Evolutionary conservation across 2,888 invertebrate genomes (phyloP).

Genomic region (Noctuana brunneofusca): DNA sequence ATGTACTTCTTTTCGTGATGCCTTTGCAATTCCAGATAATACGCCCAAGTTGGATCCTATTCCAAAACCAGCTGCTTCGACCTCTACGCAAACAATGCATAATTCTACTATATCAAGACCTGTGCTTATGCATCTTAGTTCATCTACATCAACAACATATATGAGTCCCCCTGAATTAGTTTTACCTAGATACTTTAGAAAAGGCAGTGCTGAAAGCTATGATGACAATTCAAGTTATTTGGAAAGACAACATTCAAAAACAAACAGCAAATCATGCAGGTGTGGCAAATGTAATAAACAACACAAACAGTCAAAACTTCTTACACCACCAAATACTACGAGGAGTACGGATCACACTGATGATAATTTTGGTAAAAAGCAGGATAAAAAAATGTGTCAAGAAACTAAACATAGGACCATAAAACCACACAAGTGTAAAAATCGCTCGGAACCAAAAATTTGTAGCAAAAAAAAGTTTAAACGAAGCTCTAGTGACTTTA

Average conservation of each 20-base stretch:
- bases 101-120: slow-evolving; percentile 62
- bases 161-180: slow-evolving; percentile 78
- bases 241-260: slow-evolving; percentile 29
- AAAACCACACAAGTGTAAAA: slow-evolving; percentile 43
- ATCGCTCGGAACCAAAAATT: slow-evolving; percentile 37
- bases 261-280: slow-evolving; percentile 45
- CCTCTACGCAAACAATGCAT: slow-evolving; percentile 67
- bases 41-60: slow-evolving; percentile 45
- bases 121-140: slow-evolving; percentile 69
- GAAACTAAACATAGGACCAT: slow-evolving; percentile 37
- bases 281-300: slow-evolving; percentile 44
- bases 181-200: slow-evolving; percentile 60
- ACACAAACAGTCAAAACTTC: slow-evolving; percentile 30
- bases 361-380: slow-evolving; percentile 34
- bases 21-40: slow-evolving; percentile 44
- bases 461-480: slow-evolving; percentile 33
- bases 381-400: slow-evolving; percentile 13
- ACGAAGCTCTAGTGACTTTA: slow-evolving; percentile 20
- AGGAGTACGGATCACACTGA: slow-evolving; percentile 42
- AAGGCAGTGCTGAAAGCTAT: slow-evolving; percentile 45
- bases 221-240: slow-evolving; percentile 43
- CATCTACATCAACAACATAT: slow-evolving; percentile 77
- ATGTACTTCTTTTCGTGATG: slow-evolving; percentile 48
- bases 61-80: slow-evolving; percentile 58
- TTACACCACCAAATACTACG: slow-evolving; percentile 60